Percentiles rank a stretch among this genome's conserved stretches.
Evolutionary conservation across 1,140 invertebrate species (phyloP).

Genomic region (Nebria ingens): DNA sequence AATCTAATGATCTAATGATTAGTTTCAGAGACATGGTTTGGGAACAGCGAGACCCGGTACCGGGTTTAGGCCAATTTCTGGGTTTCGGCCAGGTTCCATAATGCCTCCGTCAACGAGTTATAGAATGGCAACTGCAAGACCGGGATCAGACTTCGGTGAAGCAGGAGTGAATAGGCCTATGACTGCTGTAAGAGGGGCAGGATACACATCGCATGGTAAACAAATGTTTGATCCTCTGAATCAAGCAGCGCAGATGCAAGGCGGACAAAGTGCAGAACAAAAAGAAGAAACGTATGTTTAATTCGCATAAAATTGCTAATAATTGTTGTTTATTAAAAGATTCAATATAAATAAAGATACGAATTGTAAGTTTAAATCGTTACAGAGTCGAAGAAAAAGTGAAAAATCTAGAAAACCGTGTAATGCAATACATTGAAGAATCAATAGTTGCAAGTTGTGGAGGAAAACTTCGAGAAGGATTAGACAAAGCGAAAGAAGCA

Average conservation of each 20-base stretch:
- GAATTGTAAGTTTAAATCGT: too few relatives aligned
- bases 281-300: conserved; percentile 72
- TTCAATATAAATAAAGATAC: too few relatives aligned
- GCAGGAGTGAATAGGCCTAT: conserved; percentile 56
- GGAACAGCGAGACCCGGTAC: conserved; percentile 24
- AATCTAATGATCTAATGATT: conserved; percentile 10
- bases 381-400: conserved; percentile 76
- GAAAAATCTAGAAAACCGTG: conserved; percentile 66
- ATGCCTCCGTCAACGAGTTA: conserved; percentile 10
- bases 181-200: conserved; percentile 91
- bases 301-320: too few relatives aligned
- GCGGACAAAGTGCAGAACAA: conserved; percentile 50
- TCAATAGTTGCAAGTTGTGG: conserved; percentile 53
- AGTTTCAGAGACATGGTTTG: conserved; percentile 28
- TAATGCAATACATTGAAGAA: conserved; percentile 75
- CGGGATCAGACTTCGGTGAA: conserved; percentile 1
- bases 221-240: conserved; percentile 69
- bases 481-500: conserved; percentile 94
- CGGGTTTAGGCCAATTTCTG: conserved; percentile 23
- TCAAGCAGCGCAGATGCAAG: conserved; percentile 45
- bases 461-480: conserved; percentile 39
- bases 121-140: conserved; percentile 14
- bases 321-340: too few relatives aligned
- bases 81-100: conserved; percentile 17
- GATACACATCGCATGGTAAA: conserved; percentile 69